These are phyloP conservation scores for Bombus confusus DNA, from an alignment of 1,140 invertebrate genomes.

Conservation along the genomic window DNA sequence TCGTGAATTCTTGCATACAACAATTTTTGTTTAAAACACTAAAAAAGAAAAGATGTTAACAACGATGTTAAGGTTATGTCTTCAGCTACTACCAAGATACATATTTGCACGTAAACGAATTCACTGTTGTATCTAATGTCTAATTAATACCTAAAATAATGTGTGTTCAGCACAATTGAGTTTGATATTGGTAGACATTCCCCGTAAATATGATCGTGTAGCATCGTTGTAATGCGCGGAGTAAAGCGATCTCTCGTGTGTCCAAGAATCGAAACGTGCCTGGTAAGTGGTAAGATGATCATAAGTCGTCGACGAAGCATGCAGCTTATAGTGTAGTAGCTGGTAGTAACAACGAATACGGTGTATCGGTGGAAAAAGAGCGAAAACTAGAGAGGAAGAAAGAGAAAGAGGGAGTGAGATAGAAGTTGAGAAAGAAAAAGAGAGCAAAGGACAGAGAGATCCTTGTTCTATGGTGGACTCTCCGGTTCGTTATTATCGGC, in stretches of 20 bases:
- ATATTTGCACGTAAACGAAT: not conserved
- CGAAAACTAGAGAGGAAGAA: not conserved
- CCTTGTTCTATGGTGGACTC: conserved; percentile 4
- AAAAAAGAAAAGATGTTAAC: not conserved
- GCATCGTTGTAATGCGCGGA: not conserved
- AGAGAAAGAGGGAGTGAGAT: not conserved
- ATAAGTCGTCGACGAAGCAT: conserved; percentile 2
- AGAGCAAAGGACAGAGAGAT: not conserved
- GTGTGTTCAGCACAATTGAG: not conserved
- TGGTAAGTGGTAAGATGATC: conserved; percentile 6
- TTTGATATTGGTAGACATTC: not conserved
- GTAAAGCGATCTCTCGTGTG: conserved; percentile 25
- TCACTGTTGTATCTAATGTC: not conserved
- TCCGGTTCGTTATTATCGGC: conserved; percentile 21
- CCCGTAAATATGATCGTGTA: not conserved
- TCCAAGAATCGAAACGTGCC: conserved; percentile 17
- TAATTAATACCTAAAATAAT: not conserved
- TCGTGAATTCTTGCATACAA: not conserved
- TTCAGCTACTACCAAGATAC: not conserved
- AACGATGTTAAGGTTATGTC: not conserved
- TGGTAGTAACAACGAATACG: not conserved
- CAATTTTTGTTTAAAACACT: not conserved
- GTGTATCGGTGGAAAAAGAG: not conserved
- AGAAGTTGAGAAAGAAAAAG: not conserved
- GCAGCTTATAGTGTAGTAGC: not conserved